A percentile compares a stretch with the other conserved stretches of the same genome.
phyloP scores from a whole-genome alignment of 2,888 invertebrate species.

The Scaeva pyrastri region DNA sequence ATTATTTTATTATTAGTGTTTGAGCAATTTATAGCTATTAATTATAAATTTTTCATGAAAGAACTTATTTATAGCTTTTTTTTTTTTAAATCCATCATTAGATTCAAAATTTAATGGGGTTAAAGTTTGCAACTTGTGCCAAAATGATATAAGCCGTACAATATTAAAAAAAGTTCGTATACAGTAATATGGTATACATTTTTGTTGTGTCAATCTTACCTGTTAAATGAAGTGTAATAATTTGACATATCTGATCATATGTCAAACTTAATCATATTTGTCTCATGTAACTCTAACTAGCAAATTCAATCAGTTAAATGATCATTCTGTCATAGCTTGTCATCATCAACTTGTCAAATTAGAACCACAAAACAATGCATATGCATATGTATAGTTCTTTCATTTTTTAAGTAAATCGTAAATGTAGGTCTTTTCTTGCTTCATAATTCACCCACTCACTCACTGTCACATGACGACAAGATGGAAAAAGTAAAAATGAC shows the following conservation, averaged over 20 bases:
- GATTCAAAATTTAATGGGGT: too few species aligned
- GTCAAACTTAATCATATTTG: slow-evolving; percentile 44
- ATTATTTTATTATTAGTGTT: too few species aligned
- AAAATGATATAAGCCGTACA: too few species aligned
- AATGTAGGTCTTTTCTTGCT: background rate
- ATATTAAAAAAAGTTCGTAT: too few species aligned
- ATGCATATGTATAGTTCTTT: background rate
- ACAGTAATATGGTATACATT: too few species aligned
- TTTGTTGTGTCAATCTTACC: background rate
- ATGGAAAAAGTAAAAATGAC: slow-evolving; percentile 15
- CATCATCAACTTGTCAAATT: slow-evolving; percentile 55
- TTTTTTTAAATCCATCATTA: too few species aligned
- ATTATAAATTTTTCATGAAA: too few species aligned
- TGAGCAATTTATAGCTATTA: too few species aligned
- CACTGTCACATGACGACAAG: background rate
- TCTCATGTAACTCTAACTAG: slow-evolving; percentile 45
- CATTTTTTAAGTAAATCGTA: background rate
- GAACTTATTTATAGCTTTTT: too few species aligned
- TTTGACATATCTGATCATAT: slow-evolving; percentile 19
- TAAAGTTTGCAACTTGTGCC: too few species aligned
- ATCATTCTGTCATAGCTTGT: slow-evolving; percentile 43
- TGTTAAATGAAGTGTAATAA: background rate
- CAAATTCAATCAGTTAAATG: slow-evolving; percentile 46
- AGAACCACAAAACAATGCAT: slow-evolving; percentile 9
- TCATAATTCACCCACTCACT: slow-evolving; percentile 32